phyloP scores from a whole-genome alignment of 2,888 invertebrate genomes.

The Ramazzottius varieornatus region DNA sequence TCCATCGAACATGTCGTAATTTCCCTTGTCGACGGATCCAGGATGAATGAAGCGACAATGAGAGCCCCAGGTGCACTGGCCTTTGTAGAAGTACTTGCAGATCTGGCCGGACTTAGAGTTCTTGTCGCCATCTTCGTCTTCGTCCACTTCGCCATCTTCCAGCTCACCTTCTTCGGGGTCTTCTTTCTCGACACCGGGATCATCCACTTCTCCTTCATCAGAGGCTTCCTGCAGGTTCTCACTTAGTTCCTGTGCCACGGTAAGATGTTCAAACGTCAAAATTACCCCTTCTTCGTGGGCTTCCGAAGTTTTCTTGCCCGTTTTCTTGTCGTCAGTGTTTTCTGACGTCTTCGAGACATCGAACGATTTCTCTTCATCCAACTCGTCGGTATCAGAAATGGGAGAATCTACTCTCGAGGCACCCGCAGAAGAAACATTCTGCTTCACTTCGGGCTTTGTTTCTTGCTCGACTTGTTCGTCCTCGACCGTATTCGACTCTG shows the following conservation, averaged over 20 bases:
- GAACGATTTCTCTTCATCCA: neutral
- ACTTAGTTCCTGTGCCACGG: neutral
- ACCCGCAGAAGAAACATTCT: too few relatives aligned
- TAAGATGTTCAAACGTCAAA: too few relatives aligned
- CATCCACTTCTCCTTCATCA: neutral
- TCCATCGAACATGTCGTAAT: neutral
- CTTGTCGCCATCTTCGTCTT: conserved; percentile 10
- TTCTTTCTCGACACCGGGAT: conserved; percentile 13
- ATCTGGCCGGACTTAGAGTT: conserved; percentile 16
- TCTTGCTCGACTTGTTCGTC: neutral
- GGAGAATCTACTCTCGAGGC: too few relatives aligned
- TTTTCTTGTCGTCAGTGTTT: neutral
- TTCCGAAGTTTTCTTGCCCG: neutral
- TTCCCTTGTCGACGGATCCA: conserved; percentile 22
- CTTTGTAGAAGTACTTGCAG: conserved; percentile 20
- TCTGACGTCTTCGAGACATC: neutral
- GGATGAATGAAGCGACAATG: conserved; percentile 22
- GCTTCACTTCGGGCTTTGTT: too few relatives aligned
- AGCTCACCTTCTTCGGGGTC: conserved; percentile 23
- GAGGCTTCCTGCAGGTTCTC: neutral
- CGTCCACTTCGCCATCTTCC: conserved; percentile 11
- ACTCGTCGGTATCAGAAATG: too few relatives aligned
- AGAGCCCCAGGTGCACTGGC: conserved; percentile 22
- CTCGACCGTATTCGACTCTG: neutral
- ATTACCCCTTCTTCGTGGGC: neutral